These are phyloP conservation scores for Drosophila fulvimacula DNA, from an alignment of 2,888 invertebrate genomes.

Conservation along the genomic window DNA sequence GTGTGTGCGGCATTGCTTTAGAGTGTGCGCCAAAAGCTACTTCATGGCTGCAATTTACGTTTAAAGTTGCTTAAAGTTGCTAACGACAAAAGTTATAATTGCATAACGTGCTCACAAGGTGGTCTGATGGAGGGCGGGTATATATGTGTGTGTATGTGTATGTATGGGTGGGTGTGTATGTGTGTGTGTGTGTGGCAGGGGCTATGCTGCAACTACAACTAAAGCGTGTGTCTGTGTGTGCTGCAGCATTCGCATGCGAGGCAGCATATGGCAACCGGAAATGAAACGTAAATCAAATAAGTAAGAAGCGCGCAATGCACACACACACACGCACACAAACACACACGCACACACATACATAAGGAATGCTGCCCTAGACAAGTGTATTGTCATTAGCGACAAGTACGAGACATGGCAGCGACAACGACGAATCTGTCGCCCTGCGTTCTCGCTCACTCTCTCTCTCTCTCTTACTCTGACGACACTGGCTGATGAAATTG, in stretches of 20 bases:
- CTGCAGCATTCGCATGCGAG: conserved; percentile 68
- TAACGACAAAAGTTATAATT: conserved; percentile 84
- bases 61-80: conserved; percentile 82
- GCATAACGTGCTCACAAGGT: conserved; percentile 76
- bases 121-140: not conserved
- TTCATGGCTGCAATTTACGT: conserved; percentile 80
- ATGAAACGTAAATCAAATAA: conserved; percentile 83
- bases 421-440: conserved; percentile 46
- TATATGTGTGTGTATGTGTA: not conserved
- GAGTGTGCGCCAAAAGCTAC: conserved; percentile 78
- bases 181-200: not conserved
- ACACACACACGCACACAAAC: conserved; percentile 24
- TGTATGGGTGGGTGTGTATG: not conserved
- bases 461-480: not conserved
- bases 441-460: not conserved
- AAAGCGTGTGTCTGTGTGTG: conserved; percentile 5
- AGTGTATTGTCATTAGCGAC: conserved; percentile 79
- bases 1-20: conserved; percentile 50
- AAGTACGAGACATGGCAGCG: conserved; percentile 57
- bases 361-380: conserved; percentile 28
- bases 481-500: conserved; percentile 56
- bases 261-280: conserved; percentile 82
- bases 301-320: conserved; percentile 69
- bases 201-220: conserved; percentile 1
- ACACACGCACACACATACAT: conserved; percentile 10